Evolutionary conservation across 2,888 invertebrate species (phyloP), one percentile per base, ranked within the genome.

Genomic region (Lasioglossum oenotherae): DNA sequence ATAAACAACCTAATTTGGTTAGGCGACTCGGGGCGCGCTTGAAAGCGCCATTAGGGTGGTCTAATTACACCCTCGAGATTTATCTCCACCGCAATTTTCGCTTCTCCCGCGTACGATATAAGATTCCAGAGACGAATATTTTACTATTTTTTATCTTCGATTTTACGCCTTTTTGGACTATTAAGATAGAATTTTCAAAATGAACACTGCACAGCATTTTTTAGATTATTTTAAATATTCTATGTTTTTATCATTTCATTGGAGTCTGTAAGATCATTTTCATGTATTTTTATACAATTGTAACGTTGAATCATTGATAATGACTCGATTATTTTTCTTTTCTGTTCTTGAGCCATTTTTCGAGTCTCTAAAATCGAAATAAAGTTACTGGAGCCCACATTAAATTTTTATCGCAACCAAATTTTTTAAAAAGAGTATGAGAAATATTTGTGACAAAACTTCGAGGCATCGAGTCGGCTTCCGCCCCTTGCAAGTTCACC

Each of bases 401-500:
- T 1, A n/a, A 53, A 19, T 49, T 49, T 46, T 49, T 6, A 19
- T 53, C 23, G 23, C 10, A 23, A 53, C 1, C 3, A 23, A 10
- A 53, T n/a, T 53, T 53, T n/a, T 2, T 3, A 8, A 23, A n/a
- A 1, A 53, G n/a, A 0, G 8, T 53, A 10, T 53, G 0, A 53
- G 4, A 53, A 53, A n/a, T n/a, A n/a, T n/a, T 10, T 53, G 23
- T n/a, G n/a, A 53, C 10, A 2, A 10, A 53, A 53, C 23, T 10
- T 2, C 23, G 53, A 53, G 53, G 53, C 53, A 27, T 64, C 64
- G 64, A 64, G 64, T 16, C 14, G 27, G 31, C 67, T 81, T 27
- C 6, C 72, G 53, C n/a, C 69, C 27, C 80, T 44, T 31, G 19
- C 44, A 4, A 80, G 19, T 67, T 87, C 87, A 87, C 82, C 76